Percentiles rank a stretch among this genome's conserved stretches.
These are phyloP conservation scores for Hydropsyche betteni DNA, from an alignment of 2,888 invertebrate species.

Conservation along the genomic window DNA sequence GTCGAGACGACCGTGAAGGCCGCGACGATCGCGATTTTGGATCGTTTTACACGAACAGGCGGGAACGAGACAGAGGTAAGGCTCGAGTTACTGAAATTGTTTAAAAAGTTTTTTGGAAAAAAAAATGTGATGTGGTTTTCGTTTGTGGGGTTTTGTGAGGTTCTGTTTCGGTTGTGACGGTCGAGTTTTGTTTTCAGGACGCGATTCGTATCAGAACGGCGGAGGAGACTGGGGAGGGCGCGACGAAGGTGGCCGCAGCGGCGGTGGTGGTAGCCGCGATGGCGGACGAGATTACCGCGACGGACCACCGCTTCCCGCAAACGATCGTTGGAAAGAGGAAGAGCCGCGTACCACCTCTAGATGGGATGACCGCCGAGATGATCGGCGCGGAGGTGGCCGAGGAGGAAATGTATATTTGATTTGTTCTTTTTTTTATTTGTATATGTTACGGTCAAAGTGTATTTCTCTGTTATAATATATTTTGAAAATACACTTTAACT, in stretches of 20 bases:
- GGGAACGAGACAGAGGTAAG: constrained; percentile 42
- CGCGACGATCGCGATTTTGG: constrained; percentile 60
- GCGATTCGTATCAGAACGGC: constrained; percentile 61
- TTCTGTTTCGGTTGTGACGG: too few relatives aligned
- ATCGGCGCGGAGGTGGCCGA: constrained; percentile 55
- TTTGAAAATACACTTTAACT: too few relatives aligned
- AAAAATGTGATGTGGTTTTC: too few relatives aligned
- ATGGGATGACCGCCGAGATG: constrained; percentile 55
- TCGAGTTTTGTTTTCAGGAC: constrained; percentile 43
- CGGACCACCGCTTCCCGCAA: constrained; percentile 61
- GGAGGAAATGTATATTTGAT: constrained; percentile 31
- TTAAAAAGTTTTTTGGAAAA: too few relatives aligned
- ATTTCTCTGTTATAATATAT: too few relatives aligned
- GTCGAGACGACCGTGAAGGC: constrained; percentile 60
- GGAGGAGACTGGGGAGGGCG: constrained; percentile 65
- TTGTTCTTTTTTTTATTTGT: not conserved
- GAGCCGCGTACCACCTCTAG: constrained; percentile 62
- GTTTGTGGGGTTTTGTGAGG: too few relatives aligned
- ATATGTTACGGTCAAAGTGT: too few relatives aligned
- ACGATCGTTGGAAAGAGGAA: constrained; percentile 73
- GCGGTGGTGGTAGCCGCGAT: constrained; percentile 57
- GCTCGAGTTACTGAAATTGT: too few relatives aligned
- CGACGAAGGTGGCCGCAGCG: constrained; percentile 61
- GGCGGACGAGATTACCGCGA: constrained; percentile 57
- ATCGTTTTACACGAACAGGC: constrained; percentile 48